These are phyloP conservation scores for Myotis myotis DNA, from an alignment of 2,797 vertebrate genomes.

Conservation along the genomic window DNA sequence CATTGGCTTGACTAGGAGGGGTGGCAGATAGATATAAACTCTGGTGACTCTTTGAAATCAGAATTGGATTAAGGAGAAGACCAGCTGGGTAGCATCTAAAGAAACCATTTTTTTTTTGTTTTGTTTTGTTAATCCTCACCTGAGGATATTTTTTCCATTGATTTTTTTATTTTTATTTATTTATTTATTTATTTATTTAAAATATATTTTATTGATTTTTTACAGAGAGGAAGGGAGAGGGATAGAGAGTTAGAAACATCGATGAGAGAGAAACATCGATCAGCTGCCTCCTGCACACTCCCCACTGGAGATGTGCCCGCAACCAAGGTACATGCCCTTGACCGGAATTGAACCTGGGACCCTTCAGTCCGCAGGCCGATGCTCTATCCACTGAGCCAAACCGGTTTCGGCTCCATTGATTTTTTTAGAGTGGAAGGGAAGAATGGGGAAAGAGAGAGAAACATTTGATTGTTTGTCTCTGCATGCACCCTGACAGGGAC, in stretches of 20 bases:
- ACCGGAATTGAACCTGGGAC: too few species aligned
- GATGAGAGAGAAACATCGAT: too few species aligned
- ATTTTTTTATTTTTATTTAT: background rate
- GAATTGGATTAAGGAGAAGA: background rate
- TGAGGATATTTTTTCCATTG: background rate
- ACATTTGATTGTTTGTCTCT: background rate
- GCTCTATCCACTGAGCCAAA: too few species aligned
- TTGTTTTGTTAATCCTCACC: background rate
- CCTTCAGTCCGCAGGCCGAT: too few species aligned
- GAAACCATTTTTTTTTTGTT: background rate
- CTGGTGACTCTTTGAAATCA: constrained; percentile 21
- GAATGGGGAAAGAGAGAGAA: background rate
- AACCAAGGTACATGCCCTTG: too few species aligned
- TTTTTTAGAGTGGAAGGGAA: background rate
- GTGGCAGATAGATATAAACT: background rate
- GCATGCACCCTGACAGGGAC: background rate
- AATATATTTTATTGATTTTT: too few species aligned
- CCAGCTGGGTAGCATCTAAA: background rate
- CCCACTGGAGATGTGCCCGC: too few species aligned
- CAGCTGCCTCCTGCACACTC: too few species aligned
- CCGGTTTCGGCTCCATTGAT: too few species aligned
- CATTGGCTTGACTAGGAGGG: background rate
- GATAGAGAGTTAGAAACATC: too few species aligned
- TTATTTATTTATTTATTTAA: too few species aligned
- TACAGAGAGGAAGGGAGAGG: too few species aligned